Evolutionary conservation across 2,888 invertebrate genomes (phyloP), one percentile per base, ranked within the genome.

Genomic region (Epistrophe grossulariae): DNA sequence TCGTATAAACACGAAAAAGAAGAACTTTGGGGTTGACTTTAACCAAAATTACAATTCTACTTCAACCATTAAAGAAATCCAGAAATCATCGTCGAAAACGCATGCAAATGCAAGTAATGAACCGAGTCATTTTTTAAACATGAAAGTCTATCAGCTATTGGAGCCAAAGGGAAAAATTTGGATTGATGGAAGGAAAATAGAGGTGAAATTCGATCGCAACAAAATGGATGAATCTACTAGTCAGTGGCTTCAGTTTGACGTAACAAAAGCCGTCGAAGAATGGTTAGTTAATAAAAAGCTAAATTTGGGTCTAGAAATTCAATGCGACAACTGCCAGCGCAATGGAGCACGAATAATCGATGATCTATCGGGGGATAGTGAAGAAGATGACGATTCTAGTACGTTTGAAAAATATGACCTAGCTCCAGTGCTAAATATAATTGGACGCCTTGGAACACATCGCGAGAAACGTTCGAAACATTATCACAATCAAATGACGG

Each of bases 171-270:
- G 90, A 24, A 90, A 91, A 15, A 78, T 89, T 66, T 91, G 93
- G 79, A 89, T 94, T 43, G 93, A 93, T 64, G 89, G 91, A 0
- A 91, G 92, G 40, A 91, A 93, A 72, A 84, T 93, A 4, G 90
- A 89, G 90, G 93, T 90, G 88, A 93, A 90, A 89, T 87, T 89
- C 4, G 79, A 88, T 11, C 71, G 80, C 10, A 88, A 76, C 4
- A 88, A 81, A 13, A 91, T 71, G 2, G 90, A 90, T 19, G 90
- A 90, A 64, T 90, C 91, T 0, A 89, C 85, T 3, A 93, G 94
- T 4, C 94, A 94, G 88, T 95, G 95, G 95, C 91, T 94, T 55
- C 95, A 95, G 77, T 93, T 95, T 78, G 95, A 95, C 90, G 93
- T 95, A 4, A 94, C 94, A 11, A 92, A 93, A 88, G 94, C 94